A percentile compares a stretch with the other conserved stretches of the same genome.
Evolutionary conservation across 2,888 invertebrate species (phyloP).

Genomic region (Cheilosia vulpina): DNA sequence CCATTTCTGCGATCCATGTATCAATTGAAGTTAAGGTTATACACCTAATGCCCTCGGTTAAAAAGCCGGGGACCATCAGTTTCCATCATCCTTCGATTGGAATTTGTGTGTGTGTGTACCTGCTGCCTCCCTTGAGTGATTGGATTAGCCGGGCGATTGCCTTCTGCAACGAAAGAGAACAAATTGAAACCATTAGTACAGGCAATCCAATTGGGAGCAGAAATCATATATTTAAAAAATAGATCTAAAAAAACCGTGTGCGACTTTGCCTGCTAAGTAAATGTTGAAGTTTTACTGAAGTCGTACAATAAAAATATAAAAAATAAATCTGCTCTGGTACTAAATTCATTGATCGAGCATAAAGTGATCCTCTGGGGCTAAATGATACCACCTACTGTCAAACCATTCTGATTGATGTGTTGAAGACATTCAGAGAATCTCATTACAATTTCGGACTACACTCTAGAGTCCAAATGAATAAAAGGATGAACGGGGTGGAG

Average conservation of each 20-base stretch:
- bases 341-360: conserved; percentile 53
- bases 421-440: conserved; percentile 41
- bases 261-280: not conserved
- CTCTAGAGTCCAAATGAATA: conserved; percentile 10
- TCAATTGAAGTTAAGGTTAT: conserved; percentile 79
- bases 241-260: not conserved
- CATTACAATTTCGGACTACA: conserved; percentile 37
- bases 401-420: conserved; percentile 67
- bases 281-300: too few species aligned
- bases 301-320: too few species aligned
- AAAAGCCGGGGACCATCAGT: conserved; percentile 87
- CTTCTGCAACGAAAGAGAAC: conserved; percentile 84
- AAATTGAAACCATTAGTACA: conserved; percentile 17
- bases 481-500: not conserved
- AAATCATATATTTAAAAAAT: not conserved
- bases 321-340: conserved; percentile 1
- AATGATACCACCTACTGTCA: conserved; percentile 42
- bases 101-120: conserved; percentile 28
- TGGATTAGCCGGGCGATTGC: conserved; percentile 83
- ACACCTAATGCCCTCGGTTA: conserved; percentile 84
- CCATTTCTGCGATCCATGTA: conserved; percentile 90
- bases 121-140: conserved; percentile 28
- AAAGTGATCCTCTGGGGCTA: conserved; percentile 37
- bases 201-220: not conserved
- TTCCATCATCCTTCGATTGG: conserved; percentile 85